Conservation (phyloP, 2,797 vertebrate species). For the Sphaeramia orbicularis region DNA sequence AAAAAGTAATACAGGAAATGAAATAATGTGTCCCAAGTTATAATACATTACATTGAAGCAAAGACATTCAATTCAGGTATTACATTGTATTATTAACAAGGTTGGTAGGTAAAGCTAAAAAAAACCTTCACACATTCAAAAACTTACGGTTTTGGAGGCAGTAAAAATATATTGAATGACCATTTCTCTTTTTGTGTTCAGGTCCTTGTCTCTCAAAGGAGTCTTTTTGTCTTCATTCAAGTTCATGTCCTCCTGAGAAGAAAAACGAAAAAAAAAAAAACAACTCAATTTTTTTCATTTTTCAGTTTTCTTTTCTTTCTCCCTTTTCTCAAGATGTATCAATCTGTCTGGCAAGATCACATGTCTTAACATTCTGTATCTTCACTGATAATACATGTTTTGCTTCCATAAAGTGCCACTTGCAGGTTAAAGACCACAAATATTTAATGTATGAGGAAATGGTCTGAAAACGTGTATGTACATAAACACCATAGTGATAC, state of each 20-base stretch:
- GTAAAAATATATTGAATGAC: slow-evolving; percentile 95
- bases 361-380: too few species aligned
- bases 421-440: too few species aligned
- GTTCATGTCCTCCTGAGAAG: slow-evolving; percentile 97
- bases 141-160: slow-evolving; percentile 94
- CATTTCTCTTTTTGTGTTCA: slow-evolving; percentile 96
- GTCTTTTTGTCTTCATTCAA: slow-evolving; percentile 97
- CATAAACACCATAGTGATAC: too few species aligned
- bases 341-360: too few species aligned
- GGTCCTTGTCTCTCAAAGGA: slow-evolving; percentile 95
- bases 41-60: slow-evolving; percentile 7
- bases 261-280: not conserved
- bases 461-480: too few species aligned
- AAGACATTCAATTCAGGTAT: not conserved
- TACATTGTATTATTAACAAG: not conserved
- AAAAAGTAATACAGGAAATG: not conserved
- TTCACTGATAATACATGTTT: too few species aligned
- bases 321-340: too few species aligned
- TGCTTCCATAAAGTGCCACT: too few species aligned
- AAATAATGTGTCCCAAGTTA: not conserved
- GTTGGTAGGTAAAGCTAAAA: not conserved
- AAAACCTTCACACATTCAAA: not conserved
- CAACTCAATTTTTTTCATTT: too few species aligned
- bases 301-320: too few species aligned
- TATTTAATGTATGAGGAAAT: too few species aligned